These are phyloP conservation scores for Chaenodraco wilsoni DNA, from an alignment of 2,797 vertebrate genomes.

Conservation along the genomic window DNA sequence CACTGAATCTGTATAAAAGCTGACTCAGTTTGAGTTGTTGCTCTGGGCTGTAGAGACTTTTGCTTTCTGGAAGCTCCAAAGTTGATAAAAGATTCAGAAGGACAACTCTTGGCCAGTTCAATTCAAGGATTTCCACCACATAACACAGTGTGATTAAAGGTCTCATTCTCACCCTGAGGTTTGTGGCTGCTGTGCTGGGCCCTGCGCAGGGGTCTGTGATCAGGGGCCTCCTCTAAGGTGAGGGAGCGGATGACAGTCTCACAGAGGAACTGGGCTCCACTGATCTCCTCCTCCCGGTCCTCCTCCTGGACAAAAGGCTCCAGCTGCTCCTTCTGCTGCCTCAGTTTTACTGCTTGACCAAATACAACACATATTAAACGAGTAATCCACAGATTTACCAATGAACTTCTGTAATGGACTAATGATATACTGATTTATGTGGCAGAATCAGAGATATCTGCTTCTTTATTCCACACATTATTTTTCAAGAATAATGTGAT, in stretches of 20 bases:
- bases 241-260: slow-evolving; percentile 97
- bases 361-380: not conserved
- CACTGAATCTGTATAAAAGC: no score
- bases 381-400: not conserved
- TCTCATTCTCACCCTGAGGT: slow-evolving; percentile 79
- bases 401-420: no score
- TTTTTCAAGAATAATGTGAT: no score
- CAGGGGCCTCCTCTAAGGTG: slow-evolving; percentile 94
- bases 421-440: no score
- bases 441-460: not conserved
- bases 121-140: no score
- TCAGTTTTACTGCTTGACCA: slow-evolving; percentile 69
- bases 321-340: slow-evolving; percentile 71
- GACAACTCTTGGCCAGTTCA: no score
- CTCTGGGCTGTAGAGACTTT: no score
- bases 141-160: no score
- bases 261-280: slow-evolving; percentile 97
- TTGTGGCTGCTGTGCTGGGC: slow-evolving; percentile 68
- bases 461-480: no score
- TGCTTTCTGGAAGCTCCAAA: no score
- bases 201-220: slow-evolving; percentile 88
- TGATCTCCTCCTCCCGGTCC: slow-evolving; percentile 93
- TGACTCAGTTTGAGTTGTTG: no score
- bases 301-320: slow-evolving; percentile 84
- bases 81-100: no score